Conservation (phyloP, 2,888 invertebrate genomes). For the Acheta domesticus region DNA sequence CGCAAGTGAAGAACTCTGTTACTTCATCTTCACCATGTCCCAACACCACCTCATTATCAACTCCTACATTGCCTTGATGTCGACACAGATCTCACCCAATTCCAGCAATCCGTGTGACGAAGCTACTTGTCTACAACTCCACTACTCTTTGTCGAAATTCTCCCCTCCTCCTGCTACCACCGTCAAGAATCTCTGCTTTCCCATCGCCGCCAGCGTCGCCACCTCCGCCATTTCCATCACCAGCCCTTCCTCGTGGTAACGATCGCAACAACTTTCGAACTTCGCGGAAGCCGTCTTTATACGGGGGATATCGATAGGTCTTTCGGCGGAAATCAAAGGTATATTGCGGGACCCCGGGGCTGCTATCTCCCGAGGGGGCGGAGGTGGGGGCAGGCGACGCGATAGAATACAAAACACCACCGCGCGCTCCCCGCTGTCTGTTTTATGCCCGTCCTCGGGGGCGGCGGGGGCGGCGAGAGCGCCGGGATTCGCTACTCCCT, state of each 20-base stretch:
- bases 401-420: not conserved
- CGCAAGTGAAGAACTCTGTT: no score
- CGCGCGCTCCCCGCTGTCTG: not conserved
- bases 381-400: not conserved
- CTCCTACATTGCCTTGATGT: no score
- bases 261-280: not conserved
- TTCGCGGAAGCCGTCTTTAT: not conserved
- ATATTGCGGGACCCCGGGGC: not conserved
- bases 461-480: not conserved
- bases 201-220: not conserved
- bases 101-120: no score
- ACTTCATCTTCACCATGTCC: no score
- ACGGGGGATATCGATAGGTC: not conserved
- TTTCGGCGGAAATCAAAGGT: constrained; percentile 8
- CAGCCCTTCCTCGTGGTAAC: not conserved
- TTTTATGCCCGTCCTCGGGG: not conserved
- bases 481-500: not conserved
- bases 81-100: no score
- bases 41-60: no score
- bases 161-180: no score
- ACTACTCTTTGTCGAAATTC: no score
- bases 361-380: not conserved
- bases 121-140: no score
- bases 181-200: no score
- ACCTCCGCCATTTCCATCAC: not conserved